Conservation (phyloP, 1,140 invertebrate genomes). For the Eumaeus atala region DNA sequence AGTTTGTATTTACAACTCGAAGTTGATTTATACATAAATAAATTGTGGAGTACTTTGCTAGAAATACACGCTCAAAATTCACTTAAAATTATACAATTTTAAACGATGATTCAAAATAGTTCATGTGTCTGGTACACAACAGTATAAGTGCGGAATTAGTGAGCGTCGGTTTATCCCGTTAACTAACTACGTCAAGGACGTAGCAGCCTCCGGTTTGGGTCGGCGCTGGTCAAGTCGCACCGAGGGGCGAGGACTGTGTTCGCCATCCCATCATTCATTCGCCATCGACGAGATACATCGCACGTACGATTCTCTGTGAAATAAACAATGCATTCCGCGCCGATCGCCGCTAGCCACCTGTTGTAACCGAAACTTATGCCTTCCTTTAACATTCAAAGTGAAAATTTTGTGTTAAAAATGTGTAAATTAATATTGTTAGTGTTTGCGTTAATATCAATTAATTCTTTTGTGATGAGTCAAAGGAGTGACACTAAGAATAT, state of each 20-base stretch:
- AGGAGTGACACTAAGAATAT: slow-evolving; percentile 21
- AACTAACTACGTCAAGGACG: slow-evolving; percentile 47
- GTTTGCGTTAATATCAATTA: slow-evolving; percentile 22
- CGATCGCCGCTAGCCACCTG: slow-evolving; percentile 49
- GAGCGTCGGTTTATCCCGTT: slow-evolving; percentile 25
- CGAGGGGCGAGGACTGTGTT: slow-evolving; percentile 17
- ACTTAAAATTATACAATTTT: slow-evolving; percentile 9
- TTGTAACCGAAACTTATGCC: slow-evolving; percentile 37
- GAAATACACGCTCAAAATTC: no score
- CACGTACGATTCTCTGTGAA: slow-evolving; percentile 34
- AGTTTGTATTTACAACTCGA: slow-evolving; percentile 22
- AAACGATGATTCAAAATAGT: neutral
- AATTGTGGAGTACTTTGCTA: no score
- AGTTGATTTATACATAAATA: neutral
- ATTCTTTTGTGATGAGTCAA: slow-evolving; percentile 22
- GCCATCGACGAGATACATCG: slow-evolving; percentile 37
- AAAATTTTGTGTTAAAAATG: slow-evolving; percentile 38
- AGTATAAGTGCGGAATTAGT: slow-evolving; percentile 14
- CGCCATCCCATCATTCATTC: slow-evolving; percentile 37
- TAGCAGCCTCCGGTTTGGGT: slow-evolving; percentile 40
- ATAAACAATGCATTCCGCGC: slow-evolving; percentile 51
- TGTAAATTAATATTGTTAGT: slow-evolving; percentile 33
- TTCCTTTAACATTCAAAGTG: slow-evolving; percentile 19
- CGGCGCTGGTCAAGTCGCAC: slow-evolving; percentile 26
- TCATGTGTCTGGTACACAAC: slow-evolving; percentile 8